Evolutionary conservation across 2,113 vertebrate species (phyloP), one percentile per base, ranked within the genome.

Genomic region (Picathartes gymnocephalus): DNA sequence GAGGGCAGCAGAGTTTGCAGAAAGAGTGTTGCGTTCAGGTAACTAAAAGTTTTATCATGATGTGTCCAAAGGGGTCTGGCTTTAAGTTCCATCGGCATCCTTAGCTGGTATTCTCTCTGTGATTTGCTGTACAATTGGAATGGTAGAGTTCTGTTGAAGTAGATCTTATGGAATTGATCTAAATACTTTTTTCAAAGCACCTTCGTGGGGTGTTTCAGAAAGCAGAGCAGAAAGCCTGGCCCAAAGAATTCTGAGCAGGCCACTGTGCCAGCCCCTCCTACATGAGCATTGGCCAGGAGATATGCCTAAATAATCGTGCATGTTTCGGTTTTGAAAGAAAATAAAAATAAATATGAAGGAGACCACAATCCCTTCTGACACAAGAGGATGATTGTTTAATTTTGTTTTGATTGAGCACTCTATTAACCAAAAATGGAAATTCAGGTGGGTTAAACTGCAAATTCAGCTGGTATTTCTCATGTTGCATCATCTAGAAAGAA

Each of bases 81-180:
- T 88, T 48, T 61, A 33, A 30, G 15, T 25, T 27, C 7, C 22
- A 5, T 20, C 0, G 0, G 3, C 27, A 28, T 23, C 42, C 66
- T 82, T 27, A n/a, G 35, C 7, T 45, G 44, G 15, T 3, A 0
- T 13, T 94, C 31, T 70, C 21, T 45, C 6, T 57, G 54, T 61
- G 62, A 15, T 80, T 69, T 56, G 40, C 53, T 65, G 28, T 45
- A 28, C 20, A 54, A 0, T 20, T 83, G 51, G 17, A 72, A 37
- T 5, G 1, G 23, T 28, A 9, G 8, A 45, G 31, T 40, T 44
- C 40, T 80, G 6, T 14, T 77, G n/a, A 15, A 44, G 5, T 33
- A 42, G 53, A n/a, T 69, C 48, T 73, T 78, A 44, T 16, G 30
- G 27, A 91, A 35, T 3, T 64, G 30, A 60, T 44, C 40, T 64